Base-by-base conservation (phyloP, 1,140 invertebrate species). In the Brachionus paranguensis region DNA sequence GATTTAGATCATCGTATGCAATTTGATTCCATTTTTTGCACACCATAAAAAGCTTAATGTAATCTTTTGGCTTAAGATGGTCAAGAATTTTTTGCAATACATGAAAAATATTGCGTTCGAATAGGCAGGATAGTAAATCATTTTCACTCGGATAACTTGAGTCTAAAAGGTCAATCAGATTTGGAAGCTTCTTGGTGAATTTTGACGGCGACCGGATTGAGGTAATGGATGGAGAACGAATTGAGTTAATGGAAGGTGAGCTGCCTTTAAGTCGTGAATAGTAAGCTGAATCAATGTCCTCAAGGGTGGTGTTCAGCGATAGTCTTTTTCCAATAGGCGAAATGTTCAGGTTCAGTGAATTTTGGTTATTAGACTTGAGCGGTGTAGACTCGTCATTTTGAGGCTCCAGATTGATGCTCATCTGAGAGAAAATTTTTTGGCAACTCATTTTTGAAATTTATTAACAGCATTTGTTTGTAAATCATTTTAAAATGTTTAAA, bases 1-100 rank as follows among this genome's bases (percentile, higher is more conserved):
- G 11, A 17, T 74, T 76, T 27, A 76, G 33, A 53, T 76, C 72
- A 12, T 50, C 27, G 20, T 11, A 27, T 8, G 3, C 47, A 24
- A 76, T 47, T 50, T 76, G 43, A 33, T 76, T 50, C 72, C 43
- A 76, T 29, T 50, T 50, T 76, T 76, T 50, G 29, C 72, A 76
- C 20, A 76, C 72, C 3, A 11, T n/a, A 20, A 47, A 50, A 14
- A 76, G 45, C 20, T 76, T 50, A 27, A 47, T 6, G 20, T 50
- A 76, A n/a, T 76, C 43, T 29, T 76, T 50, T 10, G 43, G 20
- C 11, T 50, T 20, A 11, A 76, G 45, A 50, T 76, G 17, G 43
- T 24, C 24, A 27, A 76, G 43, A 53, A 50, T 76, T 20, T 50
- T 47, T 33, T n/a, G 20, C 12, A 76, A 50, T 50, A 76, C 2